phyloP scores from a whole-genome alignment of 2,888 invertebrate species.

The Tipula helvola region DNA sequence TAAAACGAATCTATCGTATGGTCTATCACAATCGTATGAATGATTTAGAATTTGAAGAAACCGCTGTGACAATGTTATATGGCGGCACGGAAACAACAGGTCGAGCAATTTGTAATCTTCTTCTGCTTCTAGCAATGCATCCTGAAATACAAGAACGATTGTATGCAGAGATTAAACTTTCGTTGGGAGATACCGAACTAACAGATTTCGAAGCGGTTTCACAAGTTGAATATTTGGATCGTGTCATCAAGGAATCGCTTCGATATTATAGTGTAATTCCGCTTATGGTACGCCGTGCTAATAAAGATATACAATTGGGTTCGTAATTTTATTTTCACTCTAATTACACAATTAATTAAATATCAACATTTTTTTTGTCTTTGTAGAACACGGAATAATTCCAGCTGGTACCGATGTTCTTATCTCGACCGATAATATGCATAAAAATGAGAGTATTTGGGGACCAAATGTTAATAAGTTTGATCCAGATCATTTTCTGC shows the following conservation, averaged over 20 bases:
- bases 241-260: background rate
- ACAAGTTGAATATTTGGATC: background rate
- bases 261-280: background rate
- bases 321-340: too few species aligned
- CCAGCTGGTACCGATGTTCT: background rate
- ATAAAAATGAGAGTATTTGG: background rate
- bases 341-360: too few species aligned
- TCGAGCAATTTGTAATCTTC: background rate
- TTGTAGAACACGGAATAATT: background rate
- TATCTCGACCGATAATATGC: background rate
- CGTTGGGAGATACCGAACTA: background rate
- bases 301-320: background rate
- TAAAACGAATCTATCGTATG: background rate
- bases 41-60: background rate
- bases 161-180: background rate
- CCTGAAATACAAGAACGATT: background rate
- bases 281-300: background rate
- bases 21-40: background rate
- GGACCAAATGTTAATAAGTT: background rate
- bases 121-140: background rate
- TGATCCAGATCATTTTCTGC: background rate
- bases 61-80: background rate
- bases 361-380: too few species aligned
- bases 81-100: background rate
- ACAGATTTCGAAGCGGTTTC: background rate